phyloP scores from a whole-genome alignment of 2,888 invertebrate species.

The Gonocerus acuteangulatus region DNA sequence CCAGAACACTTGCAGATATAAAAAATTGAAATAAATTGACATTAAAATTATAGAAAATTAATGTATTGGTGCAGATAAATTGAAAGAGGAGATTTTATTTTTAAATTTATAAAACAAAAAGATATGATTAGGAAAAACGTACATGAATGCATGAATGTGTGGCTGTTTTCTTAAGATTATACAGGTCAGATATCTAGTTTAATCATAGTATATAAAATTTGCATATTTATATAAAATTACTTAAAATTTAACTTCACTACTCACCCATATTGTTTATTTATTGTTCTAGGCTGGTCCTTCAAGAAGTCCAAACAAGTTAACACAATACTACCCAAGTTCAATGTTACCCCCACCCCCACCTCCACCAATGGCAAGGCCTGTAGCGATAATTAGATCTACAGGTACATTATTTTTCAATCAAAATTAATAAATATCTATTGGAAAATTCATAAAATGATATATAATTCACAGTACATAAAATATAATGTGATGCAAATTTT shows the following conservation, averaged over 20 bases:
- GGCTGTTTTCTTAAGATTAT: no score
- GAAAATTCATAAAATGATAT: neutral
- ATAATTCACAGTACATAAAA: neutral
- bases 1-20: no score
- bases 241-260: neutral
- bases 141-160: no score
- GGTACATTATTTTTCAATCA: slow-evolving; percentile 44
- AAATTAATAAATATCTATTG: neutral
- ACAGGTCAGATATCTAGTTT: no score
- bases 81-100: no score
- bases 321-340: slow-evolving; percentile 80
- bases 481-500: neutral
- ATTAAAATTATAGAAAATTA: no score
- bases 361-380: slow-evolving; percentile 92
- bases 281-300: slow-evolving; percentile 51
- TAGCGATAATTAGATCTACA: slow-evolving; percentile 89
- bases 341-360: slow-evolving; percentile 93
- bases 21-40: no score
- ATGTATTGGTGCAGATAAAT: no score
- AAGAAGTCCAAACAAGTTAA: slow-evolving; percentile 61
- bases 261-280: slow-evolving; percentile 15
- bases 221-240: neutral
- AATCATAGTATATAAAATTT: no score
- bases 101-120: no score
- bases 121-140: no score